A percentile compares a stretch with the other conserved stretches of the same genome.
These are phyloP conservation scores for Rousettus madagascariensis DNA, from an alignment of 2,797 vertebrate genomes.

Conservation along the genomic window DNA sequence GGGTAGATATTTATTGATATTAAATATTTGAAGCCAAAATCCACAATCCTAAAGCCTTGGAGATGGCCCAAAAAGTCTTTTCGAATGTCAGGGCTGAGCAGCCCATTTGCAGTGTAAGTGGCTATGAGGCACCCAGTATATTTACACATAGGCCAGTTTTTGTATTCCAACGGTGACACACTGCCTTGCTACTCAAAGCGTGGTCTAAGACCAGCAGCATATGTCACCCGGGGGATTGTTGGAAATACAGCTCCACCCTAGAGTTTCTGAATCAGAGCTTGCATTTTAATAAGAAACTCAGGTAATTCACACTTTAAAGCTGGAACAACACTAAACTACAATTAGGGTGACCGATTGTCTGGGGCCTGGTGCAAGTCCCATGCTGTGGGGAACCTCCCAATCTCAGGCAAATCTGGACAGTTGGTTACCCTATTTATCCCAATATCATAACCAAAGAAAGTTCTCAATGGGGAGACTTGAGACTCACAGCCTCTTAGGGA, in stretches of 20 bases:
- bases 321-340: background rate
- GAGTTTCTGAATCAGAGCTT: background rate
- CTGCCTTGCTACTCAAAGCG: background rate
- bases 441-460: background rate
- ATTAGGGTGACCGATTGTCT: accelerated
- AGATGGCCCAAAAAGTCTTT: background rate
- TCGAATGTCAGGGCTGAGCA: background rate
- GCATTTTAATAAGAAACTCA: background rate
- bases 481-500: background rate
- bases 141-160: background rate
- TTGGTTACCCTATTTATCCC: background rate
- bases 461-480: background rate
- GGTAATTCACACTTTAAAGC: background rate
- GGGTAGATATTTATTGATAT: background rate
- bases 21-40: background rate
- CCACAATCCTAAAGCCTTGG: background rate
- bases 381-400: background rate
- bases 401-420: background rate
- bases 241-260: background rate
- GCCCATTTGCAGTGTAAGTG: background rate
- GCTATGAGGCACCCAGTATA: background rate
- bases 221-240: accelerated
- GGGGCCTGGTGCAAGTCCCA: accelerated
- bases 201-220: background rate
- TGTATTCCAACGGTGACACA: background rate